Conservation (phyloP, 2,888 invertebrate genomes). For the Drosophila parthenogenetica region DNA sequence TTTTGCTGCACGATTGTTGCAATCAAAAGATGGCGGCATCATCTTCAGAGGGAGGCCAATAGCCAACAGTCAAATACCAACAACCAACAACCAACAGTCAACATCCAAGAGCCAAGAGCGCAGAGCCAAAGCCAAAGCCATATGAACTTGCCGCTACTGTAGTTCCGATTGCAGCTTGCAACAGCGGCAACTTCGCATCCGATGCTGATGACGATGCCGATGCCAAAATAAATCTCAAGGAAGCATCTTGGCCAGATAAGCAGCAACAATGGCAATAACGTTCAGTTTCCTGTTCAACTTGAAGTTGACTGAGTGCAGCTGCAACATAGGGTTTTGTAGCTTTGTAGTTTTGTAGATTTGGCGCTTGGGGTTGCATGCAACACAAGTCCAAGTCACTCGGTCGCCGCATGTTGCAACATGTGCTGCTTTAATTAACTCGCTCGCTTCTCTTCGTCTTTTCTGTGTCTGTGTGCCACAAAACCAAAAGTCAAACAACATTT, state of each 20-base stretch:
- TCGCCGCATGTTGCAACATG: conserved; percentile 74
- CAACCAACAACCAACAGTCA: conserved; percentile 27
- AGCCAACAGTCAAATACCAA: conserved; percentile 28
- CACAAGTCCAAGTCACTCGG: conserved; percentile 77
- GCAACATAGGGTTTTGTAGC: conserved; percentile 23
- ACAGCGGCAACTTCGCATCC: conserved; percentile 22
- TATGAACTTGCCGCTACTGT: conserved; percentile 55
- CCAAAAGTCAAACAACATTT: conserved; percentile 21
- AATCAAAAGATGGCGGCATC: conserved; percentile 37
- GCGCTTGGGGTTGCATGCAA: conserved; percentile 23
- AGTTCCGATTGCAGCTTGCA: conserved; percentile 6
- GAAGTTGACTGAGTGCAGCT: conserved; percentile 67
- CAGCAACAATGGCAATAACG: conserved; percentile 66
- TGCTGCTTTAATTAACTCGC: conserved; percentile 73
- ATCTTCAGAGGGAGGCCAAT: conserved; percentile 54
- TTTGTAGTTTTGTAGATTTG: too few species aligned
- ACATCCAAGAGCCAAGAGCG: neutral
- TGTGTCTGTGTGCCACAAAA: conserved; percentile 71
- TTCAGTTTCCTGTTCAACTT: conserved; percentile 75
- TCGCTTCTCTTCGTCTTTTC: conserved; percentile 14
- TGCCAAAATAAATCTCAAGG: conserved; percentile 83
- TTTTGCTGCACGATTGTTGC: conserved; percentile 52
- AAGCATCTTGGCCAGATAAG: conserved; percentile 79
- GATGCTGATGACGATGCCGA: conserved; percentile 59
- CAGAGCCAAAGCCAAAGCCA: conserved; percentile 70